These are phyloP conservation scores for Mycogona germanica DNA, from an alignment of 2,888 invertebrate species.

Conservation along the genomic window DNA sequence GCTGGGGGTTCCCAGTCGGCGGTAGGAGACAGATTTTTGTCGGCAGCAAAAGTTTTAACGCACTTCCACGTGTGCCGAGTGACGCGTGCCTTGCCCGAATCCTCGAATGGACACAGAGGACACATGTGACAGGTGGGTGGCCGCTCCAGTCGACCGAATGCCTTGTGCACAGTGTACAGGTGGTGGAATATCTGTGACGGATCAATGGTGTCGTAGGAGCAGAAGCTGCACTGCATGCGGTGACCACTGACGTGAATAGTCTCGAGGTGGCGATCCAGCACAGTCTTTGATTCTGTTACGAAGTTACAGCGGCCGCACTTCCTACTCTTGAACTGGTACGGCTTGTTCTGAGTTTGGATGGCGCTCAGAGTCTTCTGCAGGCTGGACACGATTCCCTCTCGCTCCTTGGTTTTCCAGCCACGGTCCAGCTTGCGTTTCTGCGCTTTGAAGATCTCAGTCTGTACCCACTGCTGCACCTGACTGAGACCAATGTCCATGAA, in stretches of 20 bases:
- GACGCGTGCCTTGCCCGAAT: conserved; percentile 81
- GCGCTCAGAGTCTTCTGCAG: conserved; percentile 72
- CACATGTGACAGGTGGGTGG: conserved; percentile 83
- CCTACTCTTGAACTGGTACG: conserved; percentile 55
- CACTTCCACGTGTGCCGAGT: conserved; percentile 78
- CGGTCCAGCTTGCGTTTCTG: conserved; percentile 64
- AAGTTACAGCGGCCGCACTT: conserved; percentile 83
- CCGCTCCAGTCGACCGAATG: conserved; percentile 67
- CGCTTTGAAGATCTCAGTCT: conserved; percentile 76
- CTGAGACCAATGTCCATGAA: conserved; percentile 83
- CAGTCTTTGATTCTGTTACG: conserved; percentile 70
- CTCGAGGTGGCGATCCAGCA: conserved; percentile 75
- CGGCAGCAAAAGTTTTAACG: conserved; percentile 77
- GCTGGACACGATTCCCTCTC: conserved; percentile 53
- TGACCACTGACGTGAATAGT: conserved; percentile 84
- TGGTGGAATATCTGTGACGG: conserved; percentile 72
- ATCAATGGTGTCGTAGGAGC: conserved; percentile 63
- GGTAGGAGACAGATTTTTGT: conserved; percentile 63
- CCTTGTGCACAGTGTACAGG: conserved; percentile 80
- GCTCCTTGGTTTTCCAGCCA: conserved; percentile 45
- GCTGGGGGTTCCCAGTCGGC: conserved; percentile 85
- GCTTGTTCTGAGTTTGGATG: conserved; percentile 72
- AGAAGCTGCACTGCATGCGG: conserved; percentile 61
- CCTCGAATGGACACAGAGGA: conserved; percentile 86
- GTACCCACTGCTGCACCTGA: conserved; percentile 83